Conservation (phyloP, 1,140 invertebrate genomes). For the Drosophila watanabei region DNA sequence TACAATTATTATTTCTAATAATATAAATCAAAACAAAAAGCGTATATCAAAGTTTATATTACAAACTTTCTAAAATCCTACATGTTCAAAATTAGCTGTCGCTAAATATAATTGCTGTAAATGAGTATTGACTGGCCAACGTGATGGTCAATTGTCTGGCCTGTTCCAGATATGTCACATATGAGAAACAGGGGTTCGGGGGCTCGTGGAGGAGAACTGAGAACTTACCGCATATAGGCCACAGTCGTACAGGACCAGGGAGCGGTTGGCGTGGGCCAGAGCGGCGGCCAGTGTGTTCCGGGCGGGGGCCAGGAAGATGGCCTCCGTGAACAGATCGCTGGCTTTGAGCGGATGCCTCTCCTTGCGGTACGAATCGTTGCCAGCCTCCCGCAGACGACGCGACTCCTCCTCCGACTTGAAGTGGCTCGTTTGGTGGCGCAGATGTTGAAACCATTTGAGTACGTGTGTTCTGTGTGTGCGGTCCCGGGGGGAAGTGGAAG, state of each 20-base stretch:
- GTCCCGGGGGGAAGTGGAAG: slow-evolving; percentile 2
- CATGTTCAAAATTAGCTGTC: slow-evolving; percentile 7
- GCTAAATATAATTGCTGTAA: slow-evolving; percentile 17
- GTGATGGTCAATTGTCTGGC: slow-evolving; percentile 4
- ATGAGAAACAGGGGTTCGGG: background rate
- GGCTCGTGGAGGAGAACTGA: background rate
- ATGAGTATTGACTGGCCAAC: slow-evolving; percentile 8
- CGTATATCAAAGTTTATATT: background rate
- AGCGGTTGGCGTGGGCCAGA: slow-evolving; percentile 71
- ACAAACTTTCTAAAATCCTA: background rate
- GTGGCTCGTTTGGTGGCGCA: slow-evolving; percentile 61
- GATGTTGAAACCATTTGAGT: slow-evolving; percentile 76
- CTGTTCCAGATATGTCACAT: slow-evolving; percentile 15
- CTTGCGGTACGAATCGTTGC: slow-evolving; percentile 74
- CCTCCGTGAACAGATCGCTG: slow-evolving; percentile 71
- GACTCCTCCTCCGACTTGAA: slow-evolving; percentile 76
- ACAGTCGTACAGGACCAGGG: slow-evolving; percentile 65
- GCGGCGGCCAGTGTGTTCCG: slow-evolving; percentile 63
- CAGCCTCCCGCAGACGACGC: slow-evolving; percentile 67
- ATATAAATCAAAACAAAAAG: background rate
- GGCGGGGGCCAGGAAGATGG: slow-evolving; percentile 65
- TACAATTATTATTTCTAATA: background rate
- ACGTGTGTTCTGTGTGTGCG: slow-evolving; percentile 58
- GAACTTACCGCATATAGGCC: slow-evolving; percentile 66
- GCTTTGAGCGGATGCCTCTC: slow-evolving; percentile 70